Evolutionary conservation across 2,113 vertebrate genomes (phyloP).

Genomic region (Uria aalge): DNA sequence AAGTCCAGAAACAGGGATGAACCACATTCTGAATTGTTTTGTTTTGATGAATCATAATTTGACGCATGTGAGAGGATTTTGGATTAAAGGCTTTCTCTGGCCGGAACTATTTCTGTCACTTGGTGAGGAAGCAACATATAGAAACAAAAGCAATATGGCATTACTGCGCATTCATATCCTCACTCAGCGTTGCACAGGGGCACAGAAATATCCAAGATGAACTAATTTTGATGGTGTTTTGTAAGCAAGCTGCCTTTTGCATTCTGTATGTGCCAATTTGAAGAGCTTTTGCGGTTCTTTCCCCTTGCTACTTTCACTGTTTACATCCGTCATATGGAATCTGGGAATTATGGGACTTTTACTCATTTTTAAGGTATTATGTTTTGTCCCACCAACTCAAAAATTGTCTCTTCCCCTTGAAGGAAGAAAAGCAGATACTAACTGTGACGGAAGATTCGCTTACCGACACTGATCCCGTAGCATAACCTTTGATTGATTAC

Average conservation of each 20-base stretch:
- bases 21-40: background rate
- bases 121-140: background rate
- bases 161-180: background rate
- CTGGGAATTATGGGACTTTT: background rate
- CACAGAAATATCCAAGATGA: background rate
- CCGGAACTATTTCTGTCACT: background rate
- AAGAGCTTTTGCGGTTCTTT: background rate
- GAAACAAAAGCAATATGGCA: background rate
- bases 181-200: background rate
- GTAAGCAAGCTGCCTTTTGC: background rate
- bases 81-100: background rate
- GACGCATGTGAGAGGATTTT: background rate
- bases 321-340: background rate
- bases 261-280: background rate
- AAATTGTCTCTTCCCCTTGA: background rate
- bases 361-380: background rate
- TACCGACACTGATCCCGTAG: background rate
- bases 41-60: conserved; percentile 4
- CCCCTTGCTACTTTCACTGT: background rate
- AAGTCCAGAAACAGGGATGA: conserved; percentile 12
- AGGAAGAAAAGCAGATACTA: background rate
- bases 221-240: background rate
- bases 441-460: background rate
- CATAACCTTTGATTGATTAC: background rate
- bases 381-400: background rate